Percentiles rank a stretch among this genome's conserved stretches.
These are phyloP conservation scores for Drosophila dives DNA, from an alignment of 2,888 invertebrate genomes.

Conservation along the genomic window DNA sequence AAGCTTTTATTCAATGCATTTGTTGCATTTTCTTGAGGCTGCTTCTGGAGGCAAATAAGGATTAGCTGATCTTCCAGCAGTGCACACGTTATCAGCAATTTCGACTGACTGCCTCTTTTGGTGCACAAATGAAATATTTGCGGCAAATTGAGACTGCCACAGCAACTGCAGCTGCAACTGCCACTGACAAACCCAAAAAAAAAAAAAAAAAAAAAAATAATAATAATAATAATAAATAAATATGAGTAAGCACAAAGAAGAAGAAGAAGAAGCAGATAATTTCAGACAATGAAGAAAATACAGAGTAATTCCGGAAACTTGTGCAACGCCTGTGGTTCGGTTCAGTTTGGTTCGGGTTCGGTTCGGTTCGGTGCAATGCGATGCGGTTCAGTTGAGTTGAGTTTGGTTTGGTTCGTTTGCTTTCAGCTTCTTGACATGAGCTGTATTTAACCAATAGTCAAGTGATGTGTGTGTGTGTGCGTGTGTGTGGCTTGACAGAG, in stretches of 20 bases:
- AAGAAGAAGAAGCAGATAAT: neutral
- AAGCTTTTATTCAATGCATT: too few relatives aligned
- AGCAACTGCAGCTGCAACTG: slow-evolving; percentile 4
- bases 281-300: neutral
- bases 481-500: neutral
- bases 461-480: neutral
- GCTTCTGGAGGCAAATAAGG: neutral
- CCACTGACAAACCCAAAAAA: slow-evolving; percentile 32
- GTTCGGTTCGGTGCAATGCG: slow-evolving; percentile 25
- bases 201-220: neutral
- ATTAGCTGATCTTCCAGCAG: slow-evolving; percentile 10
- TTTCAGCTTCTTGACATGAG: slow-evolving; percentile 37
- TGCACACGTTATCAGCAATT: slow-evolving; percentile 7
- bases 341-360: slow-evolving; percentile 15
- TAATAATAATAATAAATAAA: neutral
- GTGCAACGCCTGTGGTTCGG: slow-evolving; percentile 33
- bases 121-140: slow-evolving; percentile 54
- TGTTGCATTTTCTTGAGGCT: neutral
- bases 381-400: slow-evolving; percentile 28
- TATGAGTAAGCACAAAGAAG: neutral
- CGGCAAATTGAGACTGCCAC: slow-evolving; percentile 10
- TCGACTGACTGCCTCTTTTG: slow-evolving; percentile 25
- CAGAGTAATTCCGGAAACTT: slow-evolving; percentile 5
- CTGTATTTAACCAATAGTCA: slow-evolving; percentile 34
- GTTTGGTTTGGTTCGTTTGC: slow-evolving; percentile 17